These are phyloP conservation scores for Antheraea pernyi DNA, from an alignment of 1,140 invertebrate genomes.

Conservation along the genomic window DNA sequence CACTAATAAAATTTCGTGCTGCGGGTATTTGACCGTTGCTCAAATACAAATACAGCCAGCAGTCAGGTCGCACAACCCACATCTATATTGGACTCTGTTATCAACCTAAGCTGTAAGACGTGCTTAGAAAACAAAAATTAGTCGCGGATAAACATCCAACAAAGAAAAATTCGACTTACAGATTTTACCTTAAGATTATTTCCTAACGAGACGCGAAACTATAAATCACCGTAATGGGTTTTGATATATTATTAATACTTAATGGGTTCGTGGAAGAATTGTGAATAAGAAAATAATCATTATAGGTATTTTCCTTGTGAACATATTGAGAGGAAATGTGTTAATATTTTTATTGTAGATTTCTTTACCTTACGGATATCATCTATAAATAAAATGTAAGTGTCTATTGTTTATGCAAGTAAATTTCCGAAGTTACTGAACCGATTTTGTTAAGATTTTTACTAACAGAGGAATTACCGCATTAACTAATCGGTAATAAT, in stretches of 20 bases:
- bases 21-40: no score
- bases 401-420: no score
- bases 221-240: slow-evolving; percentile 8
- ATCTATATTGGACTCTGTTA: slow-evolving; percentile 38
- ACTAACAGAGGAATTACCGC: no score
- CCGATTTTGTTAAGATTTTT: no score
- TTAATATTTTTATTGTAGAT: no score
- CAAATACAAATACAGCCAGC: neutral
- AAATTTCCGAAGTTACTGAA: no score
- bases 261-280: slow-evolving; percentile 3
- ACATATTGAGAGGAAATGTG: neutral
- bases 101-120: slow-evolving; percentile 30
- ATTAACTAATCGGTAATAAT: no score
- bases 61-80: slow-evolving; percentile 17
- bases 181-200: slow-evolving; percentile 11
- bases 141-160: slow-evolving; percentile 20
- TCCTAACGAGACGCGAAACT: slow-evolving; percentile 1
- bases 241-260: slow-evolving; percentile 6
- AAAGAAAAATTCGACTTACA: neutral
- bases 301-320: neutral
- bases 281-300: neutral
- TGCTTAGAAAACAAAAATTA: slow-evolving; percentile 37
- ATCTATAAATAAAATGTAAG: no score
- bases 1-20: no score
- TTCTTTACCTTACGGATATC: no score